These are phyloP conservation scores for Brotula barbata DNA, from an alignment of 2,797 vertebrate genomes.

Conservation along the genomic window DNA sequence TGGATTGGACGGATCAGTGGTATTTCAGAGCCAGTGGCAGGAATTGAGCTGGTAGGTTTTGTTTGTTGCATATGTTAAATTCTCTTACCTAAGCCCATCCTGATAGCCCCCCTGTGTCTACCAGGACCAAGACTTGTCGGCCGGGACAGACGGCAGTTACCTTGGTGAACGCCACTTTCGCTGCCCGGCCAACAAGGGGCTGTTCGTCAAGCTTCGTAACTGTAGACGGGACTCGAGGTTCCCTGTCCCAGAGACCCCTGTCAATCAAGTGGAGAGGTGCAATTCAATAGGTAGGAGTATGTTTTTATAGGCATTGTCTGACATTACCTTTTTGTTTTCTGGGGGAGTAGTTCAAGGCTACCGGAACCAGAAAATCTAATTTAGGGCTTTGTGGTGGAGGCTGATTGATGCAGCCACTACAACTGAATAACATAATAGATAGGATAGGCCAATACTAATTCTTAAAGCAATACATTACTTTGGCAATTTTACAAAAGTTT, in stretches of 20 bases:
- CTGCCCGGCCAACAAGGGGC: conserved; percentile 82
- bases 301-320: neutral
- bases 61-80: too few relatives aligned
- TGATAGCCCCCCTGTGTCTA: neutral
- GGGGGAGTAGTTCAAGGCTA: too few relatives aligned
- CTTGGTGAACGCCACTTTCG: conserved; percentile 79
- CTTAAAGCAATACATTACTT: too few relatives aligned
- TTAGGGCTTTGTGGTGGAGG: too few relatives aligned
- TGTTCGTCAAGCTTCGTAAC: conserved; percentile 83
- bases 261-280: conserved; percentile 84
- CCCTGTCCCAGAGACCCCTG: conserved; percentile 71
- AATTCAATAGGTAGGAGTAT: conserved; percentile 81
- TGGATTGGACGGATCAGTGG: conserved; percentile 81
- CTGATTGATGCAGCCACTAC: too few relatives aligned
- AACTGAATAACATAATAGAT: too few relatives aligned
- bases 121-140: conserved; percentile 83
- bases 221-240: conserved; percentile 84
- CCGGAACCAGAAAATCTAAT: too few relatives aligned
- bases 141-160: conserved; percentile 83
- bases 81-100: neutral
- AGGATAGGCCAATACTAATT: too few relatives aligned
- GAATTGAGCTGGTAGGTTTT: conserved; percentile 81
- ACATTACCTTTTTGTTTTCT: too few relatives aligned
- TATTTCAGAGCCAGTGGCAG: conserved; percentile 74
- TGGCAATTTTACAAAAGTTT: too few relatives aligned